Percentiles rank a stretch among this genome's conserved stretches.
Evolutionary conservation across 2,888 invertebrate genomes (phyloP).

Genomic region (Zygothrica quintamaculata): DNA sequence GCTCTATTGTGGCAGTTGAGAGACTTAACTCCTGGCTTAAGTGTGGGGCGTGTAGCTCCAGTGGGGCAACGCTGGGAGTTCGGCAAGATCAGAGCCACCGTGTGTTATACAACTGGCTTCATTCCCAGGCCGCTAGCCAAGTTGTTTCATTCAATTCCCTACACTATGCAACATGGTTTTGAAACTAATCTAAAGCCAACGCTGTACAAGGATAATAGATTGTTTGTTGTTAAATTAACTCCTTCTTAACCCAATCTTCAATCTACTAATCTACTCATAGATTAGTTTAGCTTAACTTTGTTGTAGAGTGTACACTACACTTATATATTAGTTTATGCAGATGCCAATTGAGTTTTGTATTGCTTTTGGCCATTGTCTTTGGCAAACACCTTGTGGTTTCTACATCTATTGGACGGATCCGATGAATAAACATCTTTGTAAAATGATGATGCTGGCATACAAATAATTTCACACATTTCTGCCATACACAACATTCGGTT

Average conservation of each 20-base stretch:
- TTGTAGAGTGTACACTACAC: conserved; percentile 20
- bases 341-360: conserved; percentile 42
- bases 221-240: neutral
- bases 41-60: conserved; percentile 3
- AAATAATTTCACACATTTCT: conserved; percentile 74
- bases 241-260: too few species aligned
- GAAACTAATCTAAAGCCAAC: too few species aligned
- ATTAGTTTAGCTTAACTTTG: conserved; percentile 12
- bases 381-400: conserved; percentile 49
- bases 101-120: conserved; percentile 53
- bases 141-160: conserved; percentile 24
- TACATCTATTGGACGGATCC: conserved; percentile 2
- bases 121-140: conserved; percentile 42
- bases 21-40: too few species aligned
- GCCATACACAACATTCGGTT: conserved; percentile 59
- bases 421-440: conserved; percentile 80
- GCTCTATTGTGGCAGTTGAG: too few species aligned
- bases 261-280: too few species aligned
- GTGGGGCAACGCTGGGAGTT: conserved; percentile 12
- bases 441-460: conserved; percentile 74
- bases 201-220: too few species aligned
- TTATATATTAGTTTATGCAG: conserved; percentile 36
- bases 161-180: conserved; percentile 15
- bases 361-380: conserved; percentile 42
- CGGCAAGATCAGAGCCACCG: conserved; percentile 48